phyloP scores from a whole-genome alignment of 2,888 invertebrate species.

The Allolobophora icterica region DNA sequence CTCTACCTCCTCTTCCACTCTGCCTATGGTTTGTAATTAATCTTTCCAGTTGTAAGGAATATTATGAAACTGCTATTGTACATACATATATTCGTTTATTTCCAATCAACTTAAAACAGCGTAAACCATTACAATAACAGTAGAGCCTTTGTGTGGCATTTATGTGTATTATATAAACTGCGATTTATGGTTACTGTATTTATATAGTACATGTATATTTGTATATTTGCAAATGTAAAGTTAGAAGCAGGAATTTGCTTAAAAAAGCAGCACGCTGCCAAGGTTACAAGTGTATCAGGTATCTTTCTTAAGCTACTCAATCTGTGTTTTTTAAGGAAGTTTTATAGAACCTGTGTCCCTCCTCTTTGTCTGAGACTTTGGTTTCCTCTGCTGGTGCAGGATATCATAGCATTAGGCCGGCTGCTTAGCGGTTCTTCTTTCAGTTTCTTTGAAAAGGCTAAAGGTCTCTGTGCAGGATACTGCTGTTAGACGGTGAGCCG shows the following conservation, averaged over 20 bases:
- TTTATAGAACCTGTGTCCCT: not conserved
- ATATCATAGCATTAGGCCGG: not conserved
- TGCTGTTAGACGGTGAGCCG: not conserved
- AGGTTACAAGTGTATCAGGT: constrained; percentile 3
- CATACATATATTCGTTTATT: no score
- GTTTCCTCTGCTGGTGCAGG: not conserved
- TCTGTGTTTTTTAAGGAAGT: not conserved
- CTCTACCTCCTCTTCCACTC: not conserved
- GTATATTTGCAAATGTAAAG: not conserved
- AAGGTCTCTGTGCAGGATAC: not conserved
- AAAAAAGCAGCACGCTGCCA: not conserved
- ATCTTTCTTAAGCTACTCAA: not conserved
- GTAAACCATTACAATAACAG: no score
- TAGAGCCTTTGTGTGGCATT: no score
- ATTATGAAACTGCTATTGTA: not conserved
- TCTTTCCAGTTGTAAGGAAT: no score
- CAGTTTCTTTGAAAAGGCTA: constrained; percentile 2
- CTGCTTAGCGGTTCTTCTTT: not conserved
- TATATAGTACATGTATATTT: not conserved
- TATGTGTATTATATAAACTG: not conserved
- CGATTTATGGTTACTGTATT: not conserved
- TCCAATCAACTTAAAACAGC: no score
- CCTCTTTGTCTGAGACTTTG: not conserved
- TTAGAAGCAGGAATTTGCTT: not conserved
- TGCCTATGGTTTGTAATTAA: not conserved